Percentiles rank a stretch among this genome's conserved stretches.
phyloP scores from a whole-genome alignment of 2,797 vertebrate genomes.

The Poeciliopsis paucimaculata region DNA sequence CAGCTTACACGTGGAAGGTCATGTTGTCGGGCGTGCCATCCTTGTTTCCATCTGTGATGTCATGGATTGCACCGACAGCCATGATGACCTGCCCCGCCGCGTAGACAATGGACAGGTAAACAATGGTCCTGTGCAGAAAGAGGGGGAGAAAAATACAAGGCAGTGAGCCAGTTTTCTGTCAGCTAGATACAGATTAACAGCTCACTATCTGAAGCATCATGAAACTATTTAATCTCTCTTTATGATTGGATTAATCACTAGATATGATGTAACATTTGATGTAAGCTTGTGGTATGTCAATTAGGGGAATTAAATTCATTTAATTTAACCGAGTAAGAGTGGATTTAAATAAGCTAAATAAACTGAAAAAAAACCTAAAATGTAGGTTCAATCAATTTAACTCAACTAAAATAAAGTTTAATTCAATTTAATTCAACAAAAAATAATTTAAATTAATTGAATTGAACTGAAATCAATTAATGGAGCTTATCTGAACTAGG shows the following conservation, averaged over 20 bases:
- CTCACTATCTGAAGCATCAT: background rate
- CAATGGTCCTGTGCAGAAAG: slow-evolving; percentile 86
- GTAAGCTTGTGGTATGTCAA: background rate
- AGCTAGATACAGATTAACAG: slow-evolving; percentile 23
- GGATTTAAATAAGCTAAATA: background rate
- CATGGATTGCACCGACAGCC: slow-evolving; percentile 86
- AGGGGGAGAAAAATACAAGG: background rate
- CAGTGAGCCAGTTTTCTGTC: background rate
- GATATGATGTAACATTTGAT: background rate
- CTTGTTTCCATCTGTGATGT: slow-evolving; percentile 81
- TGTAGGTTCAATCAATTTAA: background rate
- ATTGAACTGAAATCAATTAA: background rate
- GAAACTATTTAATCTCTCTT: slow-evolving; percentile 3
- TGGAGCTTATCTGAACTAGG: background rate
- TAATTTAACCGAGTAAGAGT: background rate
- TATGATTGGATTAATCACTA: background rate
- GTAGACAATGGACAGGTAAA: slow-evolving; percentile 92
- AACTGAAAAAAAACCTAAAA: background rate
- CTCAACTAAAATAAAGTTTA: background rate
- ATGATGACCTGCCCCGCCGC: slow-evolving; percentile 83
- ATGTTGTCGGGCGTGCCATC: slow-evolving; percentile 80
- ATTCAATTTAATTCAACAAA: background rate
- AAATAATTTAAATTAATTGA: background rate
- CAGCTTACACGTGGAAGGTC: slow-evolving; percentile 86
- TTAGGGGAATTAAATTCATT: background rate